A percentile compares a stretch with the other conserved stretches of the same genome.
These are phyloP conservation scores for Hyaena hyaena DNA, from an alignment of 2,113 vertebrate species.

Conservation along the genomic window DNA sequence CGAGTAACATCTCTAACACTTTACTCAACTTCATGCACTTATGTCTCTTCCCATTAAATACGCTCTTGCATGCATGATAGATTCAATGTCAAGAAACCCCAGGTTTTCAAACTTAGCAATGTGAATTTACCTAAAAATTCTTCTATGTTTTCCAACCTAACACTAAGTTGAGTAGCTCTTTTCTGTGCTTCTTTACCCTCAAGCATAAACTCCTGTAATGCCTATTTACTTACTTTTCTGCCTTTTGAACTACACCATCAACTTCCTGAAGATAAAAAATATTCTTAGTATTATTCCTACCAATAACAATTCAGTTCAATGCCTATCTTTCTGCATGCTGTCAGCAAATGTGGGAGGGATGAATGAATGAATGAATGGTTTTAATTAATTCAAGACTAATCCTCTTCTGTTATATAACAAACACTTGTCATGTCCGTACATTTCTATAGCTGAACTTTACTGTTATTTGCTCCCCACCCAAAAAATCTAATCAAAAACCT, in stretches of 20 bases:
- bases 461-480: not conserved
- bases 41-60: not conserved
- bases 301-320: not conserved
- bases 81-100: not conserved
- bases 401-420: not conserved
- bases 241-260: not conserved
- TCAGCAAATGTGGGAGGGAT: not conserved
- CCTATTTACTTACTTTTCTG: not conserved
- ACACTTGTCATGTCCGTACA: not conserved
- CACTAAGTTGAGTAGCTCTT: not conserved
- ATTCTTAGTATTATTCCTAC: not conserved
- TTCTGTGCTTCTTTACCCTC: not conserved
- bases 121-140: not conserved
- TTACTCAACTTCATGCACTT: not conserved
- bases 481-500: slow-evolving; percentile 8
- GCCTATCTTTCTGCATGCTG: not conserved
- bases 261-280: not conserved
- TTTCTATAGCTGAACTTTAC: not conserved
- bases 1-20: not conserved
- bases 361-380: not conserved
- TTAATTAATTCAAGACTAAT: not conserved
- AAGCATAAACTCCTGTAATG: not conserved
- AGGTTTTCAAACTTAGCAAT: not conserved
- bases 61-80: not conserved
- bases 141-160: not conserved